A percentile compares a stretch with the other conserved stretches of the same genome.
phyloP scores from a whole-genome alignment of 1,140 invertebrate genomes.

The Caenorhabditis tropicalis region DNA sequence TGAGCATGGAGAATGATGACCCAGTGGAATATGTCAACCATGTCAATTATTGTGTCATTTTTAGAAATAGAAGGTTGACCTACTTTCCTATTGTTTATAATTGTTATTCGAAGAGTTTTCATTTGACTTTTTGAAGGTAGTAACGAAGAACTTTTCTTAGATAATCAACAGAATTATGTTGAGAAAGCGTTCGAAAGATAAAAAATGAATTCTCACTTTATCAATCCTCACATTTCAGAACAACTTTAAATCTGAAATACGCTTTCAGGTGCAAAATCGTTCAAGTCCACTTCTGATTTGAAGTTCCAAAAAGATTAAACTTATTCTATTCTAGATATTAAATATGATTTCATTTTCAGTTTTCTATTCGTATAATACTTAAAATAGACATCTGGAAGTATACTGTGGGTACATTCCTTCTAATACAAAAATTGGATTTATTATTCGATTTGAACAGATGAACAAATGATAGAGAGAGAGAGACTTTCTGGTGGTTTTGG shows the following conservation, averaged over 20 bases:
- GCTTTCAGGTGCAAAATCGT: neutral
- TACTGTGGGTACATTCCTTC: neutral
- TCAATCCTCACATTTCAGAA: too few species aligned
- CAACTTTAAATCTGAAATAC: too few species aligned
- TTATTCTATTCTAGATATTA: too few species aligned
- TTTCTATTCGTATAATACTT: neutral
- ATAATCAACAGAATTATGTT: too few species aligned
- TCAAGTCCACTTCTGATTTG: neutral
- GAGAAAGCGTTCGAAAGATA: neutral
- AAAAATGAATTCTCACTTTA: neutral
- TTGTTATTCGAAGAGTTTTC: neutral
- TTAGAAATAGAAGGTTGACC: neutral
- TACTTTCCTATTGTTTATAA: too few species aligned
- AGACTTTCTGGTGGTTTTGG: neutral
- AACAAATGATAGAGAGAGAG: neutral
- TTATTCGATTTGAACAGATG: neutral
- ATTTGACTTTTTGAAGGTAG: neutral
- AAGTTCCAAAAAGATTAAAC: neutral
- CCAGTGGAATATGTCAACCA: neutral
- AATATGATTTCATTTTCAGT: neutral
- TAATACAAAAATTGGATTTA: neutral
- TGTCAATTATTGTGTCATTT: neutral
- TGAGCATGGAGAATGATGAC: neutral
- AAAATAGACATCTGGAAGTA: neutral
- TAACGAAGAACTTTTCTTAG: too few species aligned